A percentile compares a stretch with the other conserved stretches of the same genome.
phyloP scores from a whole-genome alignment of 2,888 invertebrate species.

The Chalcis sispes region DNA sequence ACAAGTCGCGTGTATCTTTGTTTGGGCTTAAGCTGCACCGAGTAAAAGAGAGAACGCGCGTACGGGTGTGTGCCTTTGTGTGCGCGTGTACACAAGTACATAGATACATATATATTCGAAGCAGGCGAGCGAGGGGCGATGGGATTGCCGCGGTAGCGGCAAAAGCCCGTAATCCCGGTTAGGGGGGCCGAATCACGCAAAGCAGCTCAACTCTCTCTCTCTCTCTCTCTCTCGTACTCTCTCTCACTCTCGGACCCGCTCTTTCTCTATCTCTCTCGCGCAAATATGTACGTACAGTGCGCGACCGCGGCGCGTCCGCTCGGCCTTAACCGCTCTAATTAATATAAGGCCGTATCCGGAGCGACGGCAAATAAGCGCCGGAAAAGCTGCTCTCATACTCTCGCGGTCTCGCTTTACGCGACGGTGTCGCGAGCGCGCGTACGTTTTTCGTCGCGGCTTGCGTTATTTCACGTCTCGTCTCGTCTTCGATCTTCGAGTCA shows the following conservation, averaged over 20 bases:
- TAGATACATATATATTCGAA: not conserved
- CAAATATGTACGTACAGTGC: slow-evolving; percentile 36
- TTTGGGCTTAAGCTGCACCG: not conserved
- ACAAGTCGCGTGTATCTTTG: slow-evolving; percentile 3
- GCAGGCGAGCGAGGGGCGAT: slow-evolving; percentile 33
- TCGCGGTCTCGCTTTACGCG: too few relatives aligned
- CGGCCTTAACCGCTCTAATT: slow-evolving; percentile 73
- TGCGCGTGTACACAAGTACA: slow-evolving; percentile 1
- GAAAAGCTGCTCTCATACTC: too few relatives aligned
- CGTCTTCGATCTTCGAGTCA: slow-evolving; percentile 41
- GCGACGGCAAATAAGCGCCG: too few relatives aligned
- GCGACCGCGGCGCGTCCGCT: slow-evolving; percentile 60
- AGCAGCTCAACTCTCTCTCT: slow-evolving; percentile 63
- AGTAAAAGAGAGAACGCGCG: not conserved
- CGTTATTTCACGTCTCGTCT: not conserved
- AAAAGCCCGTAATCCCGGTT: slow-evolving; percentile 72
- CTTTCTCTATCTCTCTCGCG: slow-evolving; percentile 53
- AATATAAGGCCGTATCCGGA: slow-evolving; percentile 69
- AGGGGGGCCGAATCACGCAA: slow-evolving; percentile 66
- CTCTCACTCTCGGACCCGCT: slow-evolving; percentile 56
- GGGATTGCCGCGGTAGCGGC: slow-evolving; percentile 66
- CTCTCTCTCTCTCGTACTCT: slow-evolving; percentile 54
- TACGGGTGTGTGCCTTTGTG: not conserved
- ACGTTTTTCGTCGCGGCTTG: not conserved
- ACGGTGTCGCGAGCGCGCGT: too few relatives aligned